phyloP scores from a whole-genome alignment of 2,797 vertebrate species.

The Simalia tracyae region DNA sequence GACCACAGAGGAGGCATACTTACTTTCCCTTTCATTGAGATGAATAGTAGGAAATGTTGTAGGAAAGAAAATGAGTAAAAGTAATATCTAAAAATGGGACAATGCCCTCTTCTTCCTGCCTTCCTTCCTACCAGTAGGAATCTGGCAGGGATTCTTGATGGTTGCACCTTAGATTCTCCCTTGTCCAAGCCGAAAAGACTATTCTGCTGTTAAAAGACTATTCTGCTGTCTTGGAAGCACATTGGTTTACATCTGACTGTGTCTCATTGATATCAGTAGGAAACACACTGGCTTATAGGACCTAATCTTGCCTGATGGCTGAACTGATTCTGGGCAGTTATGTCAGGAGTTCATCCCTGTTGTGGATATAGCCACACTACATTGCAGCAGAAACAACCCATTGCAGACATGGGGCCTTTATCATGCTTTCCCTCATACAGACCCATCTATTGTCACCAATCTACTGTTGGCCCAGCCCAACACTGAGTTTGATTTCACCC shows the following conservation, averaged over 20 bases:
- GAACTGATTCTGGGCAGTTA: neutral
- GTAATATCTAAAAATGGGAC: neutral
- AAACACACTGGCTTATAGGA: neutral
- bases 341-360: neutral
- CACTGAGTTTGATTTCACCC: too few relatives aligned
- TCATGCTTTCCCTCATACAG: neutral
- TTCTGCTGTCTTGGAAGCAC: neutral
- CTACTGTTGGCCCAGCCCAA: neutral
- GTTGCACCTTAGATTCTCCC: too few relatives aligned
- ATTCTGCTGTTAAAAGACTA: neutral
- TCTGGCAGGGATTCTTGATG: neutral
- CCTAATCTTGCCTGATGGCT: neutral
- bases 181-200: neutral
- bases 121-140: neutral
- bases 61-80: too few relatives aligned
- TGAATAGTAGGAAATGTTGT: too few relatives aligned
- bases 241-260: neutral
- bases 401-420: neutral
- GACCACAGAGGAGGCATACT: too few relatives aligned
- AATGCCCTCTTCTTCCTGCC: neutral
- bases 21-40: too few relatives aligned
- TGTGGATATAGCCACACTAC: neutral
- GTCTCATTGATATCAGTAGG: neutral
- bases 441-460: neutral
- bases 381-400: neutral